Conservation (phyloP, 2,797 vertebrate species). For the Micromesistius poutassou region DNA sequence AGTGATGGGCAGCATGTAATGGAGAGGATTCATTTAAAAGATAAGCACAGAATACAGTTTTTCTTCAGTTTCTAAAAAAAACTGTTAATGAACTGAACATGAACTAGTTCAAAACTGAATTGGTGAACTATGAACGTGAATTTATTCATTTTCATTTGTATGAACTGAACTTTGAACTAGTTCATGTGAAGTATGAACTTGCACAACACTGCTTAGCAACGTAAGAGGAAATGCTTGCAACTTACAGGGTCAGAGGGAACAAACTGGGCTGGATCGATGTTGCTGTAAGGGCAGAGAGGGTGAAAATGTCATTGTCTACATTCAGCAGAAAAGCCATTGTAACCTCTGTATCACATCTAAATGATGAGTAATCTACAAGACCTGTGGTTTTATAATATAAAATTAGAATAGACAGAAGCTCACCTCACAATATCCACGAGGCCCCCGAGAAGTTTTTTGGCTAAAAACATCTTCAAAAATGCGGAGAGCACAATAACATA, state of each 20-base stretch:
- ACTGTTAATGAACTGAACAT: too few relatives aligned
- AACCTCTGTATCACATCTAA: neutral
- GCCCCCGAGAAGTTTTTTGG: slow-evolving; percentile 55
- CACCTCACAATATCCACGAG: slow-evolving; percentile 70
- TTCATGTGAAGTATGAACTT: too few relatives aligned
- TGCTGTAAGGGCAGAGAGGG: slow-evolving; percentile 45
- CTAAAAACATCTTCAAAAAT: slow-evolving; percentile 62
- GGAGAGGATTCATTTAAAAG: too few relatives aligned
- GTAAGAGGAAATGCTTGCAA: slow-evolving; percentile 21
- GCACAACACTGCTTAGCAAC: too few relatives aligned
- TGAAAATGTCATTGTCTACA: neutral
- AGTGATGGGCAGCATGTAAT: too few relatives aligned
- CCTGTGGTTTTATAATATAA: neutral
- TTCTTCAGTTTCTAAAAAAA: too few relatives aligned
- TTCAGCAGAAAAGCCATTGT: neutral
- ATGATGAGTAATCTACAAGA: neutral
- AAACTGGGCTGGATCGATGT: slow-evolving; percentile 72
- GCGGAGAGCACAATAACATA: slow-evolving; percentile 25
- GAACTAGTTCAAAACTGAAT: too few relatives aligned
- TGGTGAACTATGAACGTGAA: too few relatives aligned
- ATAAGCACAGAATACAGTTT: too few relatives aligned
- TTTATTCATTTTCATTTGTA: too few relatives aligned
- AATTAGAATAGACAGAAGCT: slow-evolving; percentile 27
- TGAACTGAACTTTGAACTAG: too few relatives aligned
- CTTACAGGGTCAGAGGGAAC: slow-evolving; percentile 71